Conservation (phyloP, 2,113 vertebrate species). For the Ciconia stormi region DNA sequence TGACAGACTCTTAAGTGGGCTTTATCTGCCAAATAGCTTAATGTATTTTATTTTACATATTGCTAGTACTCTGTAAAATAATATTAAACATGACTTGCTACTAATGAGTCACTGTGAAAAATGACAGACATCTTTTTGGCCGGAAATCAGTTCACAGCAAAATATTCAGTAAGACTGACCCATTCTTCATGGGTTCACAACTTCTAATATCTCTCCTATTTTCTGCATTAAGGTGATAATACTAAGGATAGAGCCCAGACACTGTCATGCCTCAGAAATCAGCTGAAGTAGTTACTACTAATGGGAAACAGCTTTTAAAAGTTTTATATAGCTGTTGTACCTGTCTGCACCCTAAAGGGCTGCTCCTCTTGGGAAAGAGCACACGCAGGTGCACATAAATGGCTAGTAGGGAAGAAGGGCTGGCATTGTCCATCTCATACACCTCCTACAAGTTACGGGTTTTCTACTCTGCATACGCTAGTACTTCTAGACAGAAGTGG, state of each 20-base stretch:
- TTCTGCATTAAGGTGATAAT: background rate
- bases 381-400: rapidly evolving
- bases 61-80: background rate
- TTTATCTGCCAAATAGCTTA: conserved; percentile 2
- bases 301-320: background rate
- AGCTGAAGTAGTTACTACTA: background rate
- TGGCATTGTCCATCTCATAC: background rate
- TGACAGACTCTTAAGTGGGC: background rate
- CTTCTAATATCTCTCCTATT: background rate
- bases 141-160: background rate
- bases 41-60: conserved; percentile 10
- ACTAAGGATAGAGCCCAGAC: background rate
- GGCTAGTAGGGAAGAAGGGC: background rate
- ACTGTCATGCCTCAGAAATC: background rate
- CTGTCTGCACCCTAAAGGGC: background rate
- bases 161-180: background rate
- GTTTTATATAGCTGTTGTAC: background rate
- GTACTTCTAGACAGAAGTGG: background rate
- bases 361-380: background rate
- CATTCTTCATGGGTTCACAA: background rate
- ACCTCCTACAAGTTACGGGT: background rate
- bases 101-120: background rate
- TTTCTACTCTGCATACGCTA: background rate
- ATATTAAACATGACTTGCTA: background rate
- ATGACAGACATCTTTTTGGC: background rate